Percentiles rank a stretch among this genome's conserved stretches.
Evolutionary conservation across 1,140 invertebrate species (phyloP).

Genomic region (Calosoma granatense): DNA sequence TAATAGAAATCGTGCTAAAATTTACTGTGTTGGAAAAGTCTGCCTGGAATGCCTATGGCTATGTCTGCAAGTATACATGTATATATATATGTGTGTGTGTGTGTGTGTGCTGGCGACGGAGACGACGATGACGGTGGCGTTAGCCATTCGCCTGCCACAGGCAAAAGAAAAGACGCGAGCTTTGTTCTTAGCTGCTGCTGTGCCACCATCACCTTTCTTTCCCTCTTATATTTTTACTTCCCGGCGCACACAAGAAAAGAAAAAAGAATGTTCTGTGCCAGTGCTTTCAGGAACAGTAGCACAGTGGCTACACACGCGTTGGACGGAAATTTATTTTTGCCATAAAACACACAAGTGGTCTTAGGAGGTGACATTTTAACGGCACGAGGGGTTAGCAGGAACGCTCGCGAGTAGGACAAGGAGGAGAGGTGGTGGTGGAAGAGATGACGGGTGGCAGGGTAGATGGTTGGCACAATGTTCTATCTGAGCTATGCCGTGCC

Average conservation of each 20-base stretch:
- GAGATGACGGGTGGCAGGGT: too few relatives aligned
- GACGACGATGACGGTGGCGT: too few relatives aligned
- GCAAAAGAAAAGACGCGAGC: not conserved
- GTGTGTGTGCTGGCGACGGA: too few relatives aligned
- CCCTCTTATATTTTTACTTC: slow-evolving; percentile 12
- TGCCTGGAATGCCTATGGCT: too few relatives aligned
- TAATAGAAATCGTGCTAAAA: slow-evolving; percentile 16
- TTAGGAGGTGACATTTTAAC: slow-evolving; percentile 19
- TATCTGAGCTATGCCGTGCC: too few relatives aligned
- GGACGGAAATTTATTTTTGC: slow-evolving; percentile 18
- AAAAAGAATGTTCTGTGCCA: slow-evolving; percentile 10
- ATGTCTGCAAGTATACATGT: too few relatives aligned
- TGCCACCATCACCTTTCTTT: not conserved
- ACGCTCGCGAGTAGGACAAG: too few relatives aligned
- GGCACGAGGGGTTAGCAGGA: slow-evolving; percentile 12
- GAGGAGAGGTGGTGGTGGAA: not conserved
- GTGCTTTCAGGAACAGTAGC: slow-evolving; percentile 4
- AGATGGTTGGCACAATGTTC: too few relatives aligned
- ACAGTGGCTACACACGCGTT: slow-evolving; percentile 15
- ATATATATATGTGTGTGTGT: not conserved
- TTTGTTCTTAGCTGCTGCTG: slow-evolving; percentile 12
- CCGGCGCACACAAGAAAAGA: slow-evolving; percentile 2
- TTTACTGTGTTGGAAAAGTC: slow-evolving; percentile 12
- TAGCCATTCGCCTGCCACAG: too few relatives aligned
- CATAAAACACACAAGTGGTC: slow-evolving; percentile 18